These are phyloP conservation scores for Brachyrhaphis roseni DNA, from an alignment of 2,797 vertebrate genomes.

Conservation along the genomic window DNA sequence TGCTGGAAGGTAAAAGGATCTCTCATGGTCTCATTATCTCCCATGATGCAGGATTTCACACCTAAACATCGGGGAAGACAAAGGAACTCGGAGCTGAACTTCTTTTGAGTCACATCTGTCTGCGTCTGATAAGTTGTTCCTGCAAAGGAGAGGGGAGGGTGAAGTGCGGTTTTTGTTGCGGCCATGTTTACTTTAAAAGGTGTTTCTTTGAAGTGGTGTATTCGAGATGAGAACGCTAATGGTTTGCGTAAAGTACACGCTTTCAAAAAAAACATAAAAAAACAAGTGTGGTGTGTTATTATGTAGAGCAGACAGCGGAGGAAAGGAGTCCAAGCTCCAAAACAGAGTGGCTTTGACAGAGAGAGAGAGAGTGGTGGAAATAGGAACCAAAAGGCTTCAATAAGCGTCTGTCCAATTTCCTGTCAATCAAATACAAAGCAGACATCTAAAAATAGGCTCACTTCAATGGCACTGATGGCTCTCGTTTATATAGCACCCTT, in stretches of 20 bases:
- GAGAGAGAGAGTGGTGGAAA: conserved; percentile 1
- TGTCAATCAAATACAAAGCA: background rate
- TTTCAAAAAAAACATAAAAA: conserved; percentile 4
- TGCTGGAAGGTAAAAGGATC: conserved; percentile 75
- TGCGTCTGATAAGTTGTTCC: background rate
- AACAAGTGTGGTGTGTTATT: conserved; percentile 19
- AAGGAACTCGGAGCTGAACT: conserved; percentile 23
- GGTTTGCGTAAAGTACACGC: conserved; percentile 1
- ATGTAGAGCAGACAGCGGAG: conserved; percentile 5
- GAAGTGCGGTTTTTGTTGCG: background rate
- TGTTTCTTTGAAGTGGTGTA: conserved; percentile 12
- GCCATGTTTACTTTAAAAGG: conserved; percentile 18
- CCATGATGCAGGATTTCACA: conserved; percentile 66
- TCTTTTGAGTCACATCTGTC: conserved; percentile 15
- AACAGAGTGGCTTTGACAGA: conserved; percentile 11
- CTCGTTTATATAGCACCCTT: background rate
- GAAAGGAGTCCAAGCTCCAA: background rate
- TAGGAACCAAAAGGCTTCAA: background rate
- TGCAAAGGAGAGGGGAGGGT: background rate
- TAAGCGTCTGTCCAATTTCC: background rate
- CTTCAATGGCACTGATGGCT: background rate
- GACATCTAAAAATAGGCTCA: background rate
- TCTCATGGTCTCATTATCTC: conserved; percentile 76
- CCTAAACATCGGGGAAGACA: conserved; percentile 36
- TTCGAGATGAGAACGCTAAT: conserved; percentile 14